phyloP scores from a whole-genome alignment of 2,888 invertebrate species.

The Ephialtes manifestator region DNA sequence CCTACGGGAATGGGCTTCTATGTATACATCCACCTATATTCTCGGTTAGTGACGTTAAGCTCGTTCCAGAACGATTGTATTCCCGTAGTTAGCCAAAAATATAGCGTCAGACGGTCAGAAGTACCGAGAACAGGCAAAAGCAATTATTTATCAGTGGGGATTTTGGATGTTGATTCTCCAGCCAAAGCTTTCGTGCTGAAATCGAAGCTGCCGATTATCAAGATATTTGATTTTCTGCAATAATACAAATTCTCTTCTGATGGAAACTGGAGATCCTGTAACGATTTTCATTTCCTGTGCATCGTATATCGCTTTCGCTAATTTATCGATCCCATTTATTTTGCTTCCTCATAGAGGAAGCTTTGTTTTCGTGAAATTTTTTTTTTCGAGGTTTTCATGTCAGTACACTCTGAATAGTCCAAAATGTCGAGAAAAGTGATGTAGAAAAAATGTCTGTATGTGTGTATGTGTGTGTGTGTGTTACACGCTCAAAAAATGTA shows the following conservation, averaged over 20 bases:
- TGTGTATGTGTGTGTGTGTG: no score
- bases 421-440: no score
- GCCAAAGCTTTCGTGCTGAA: background rate
- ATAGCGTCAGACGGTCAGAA: background rate
- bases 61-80: background rate
- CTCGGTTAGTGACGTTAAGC: slow-evolving; percentile 10
- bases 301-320: background rate
- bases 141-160: slow-evolving; percentile 19
- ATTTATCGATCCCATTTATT: background rate
- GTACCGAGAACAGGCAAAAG: background rate
- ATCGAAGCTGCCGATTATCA: slow-evolving; percentile 15
- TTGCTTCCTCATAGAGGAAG: no score
- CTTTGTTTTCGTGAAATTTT: no score
- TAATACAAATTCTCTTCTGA: background rate
- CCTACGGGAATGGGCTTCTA: slow-evolving; percentile 42
- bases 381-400: no score
- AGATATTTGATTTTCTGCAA: slow-evolving; percentile 2
- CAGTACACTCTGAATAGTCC: no score
- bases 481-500: no score
- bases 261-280: background rate
- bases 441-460: no score
- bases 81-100: slow-evolving; percentile 5
- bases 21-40: background rate
- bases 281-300: background rate
- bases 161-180: slow-evolving; percentile 2